phyloP scores from a whole-genome alignment of 35 echinoderm and acorn worm genomes.

The Lytechinus variegatus region DNA sequence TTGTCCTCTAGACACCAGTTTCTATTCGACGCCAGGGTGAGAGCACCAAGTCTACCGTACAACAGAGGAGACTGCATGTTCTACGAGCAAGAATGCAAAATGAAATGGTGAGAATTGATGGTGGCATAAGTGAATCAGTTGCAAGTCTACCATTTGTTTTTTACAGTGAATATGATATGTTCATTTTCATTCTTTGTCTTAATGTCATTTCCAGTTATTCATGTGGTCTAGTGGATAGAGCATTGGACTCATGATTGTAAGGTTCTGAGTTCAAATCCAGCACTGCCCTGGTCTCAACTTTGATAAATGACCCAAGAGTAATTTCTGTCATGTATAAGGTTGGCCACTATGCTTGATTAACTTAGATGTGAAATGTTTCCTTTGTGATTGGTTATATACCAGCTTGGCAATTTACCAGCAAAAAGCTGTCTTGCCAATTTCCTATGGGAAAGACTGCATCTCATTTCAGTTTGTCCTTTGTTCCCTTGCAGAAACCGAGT shows the following conservation, averaged over 20 bases:
- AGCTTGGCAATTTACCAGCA: too few species aligned
- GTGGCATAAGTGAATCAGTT: neutral
- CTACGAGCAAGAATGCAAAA: slow-evolving; percentile 38
- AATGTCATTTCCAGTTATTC: neutral
- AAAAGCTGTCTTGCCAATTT: too few species aligned
- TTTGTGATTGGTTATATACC: too few species aligned
- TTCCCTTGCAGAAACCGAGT: neutral
- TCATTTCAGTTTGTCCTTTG: neutral
- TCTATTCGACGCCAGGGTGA: neutral
- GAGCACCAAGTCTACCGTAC: slow-evolving; percentile 16
- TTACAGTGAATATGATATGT: neutral
- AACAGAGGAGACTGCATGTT: slow-evolving; percentile 13
- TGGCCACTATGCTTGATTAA: too few species aligned
- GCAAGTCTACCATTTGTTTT: neutral
- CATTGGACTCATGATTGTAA: too few species aligned
- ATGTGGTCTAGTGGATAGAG: too few species aligned
- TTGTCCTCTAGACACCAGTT: neutral
- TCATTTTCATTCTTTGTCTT: neutral
- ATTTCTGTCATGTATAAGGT: too few species aligned
- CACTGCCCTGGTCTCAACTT: too few species aligned
- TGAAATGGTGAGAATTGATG: neutral
- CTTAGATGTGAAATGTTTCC: too few species aligned
- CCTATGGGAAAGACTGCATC: neutral
- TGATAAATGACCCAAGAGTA: too few species aligned
- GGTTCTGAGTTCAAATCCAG: too few species aligned